Conservation (phyloP, 2,888 invertebrate species). For the Sphinx pinastri region DNA sequence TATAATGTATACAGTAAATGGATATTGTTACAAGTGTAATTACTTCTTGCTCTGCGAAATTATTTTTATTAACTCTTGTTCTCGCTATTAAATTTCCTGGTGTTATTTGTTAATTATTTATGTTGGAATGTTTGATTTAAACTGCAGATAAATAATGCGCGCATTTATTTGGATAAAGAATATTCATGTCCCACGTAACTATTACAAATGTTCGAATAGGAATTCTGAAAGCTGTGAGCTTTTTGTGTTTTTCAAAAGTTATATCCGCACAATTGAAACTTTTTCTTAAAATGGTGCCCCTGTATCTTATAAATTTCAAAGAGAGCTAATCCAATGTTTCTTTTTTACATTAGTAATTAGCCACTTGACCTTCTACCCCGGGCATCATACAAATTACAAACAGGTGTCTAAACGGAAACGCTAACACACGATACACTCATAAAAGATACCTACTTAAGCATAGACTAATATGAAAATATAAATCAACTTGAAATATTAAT, state of each 20-base stretch:
- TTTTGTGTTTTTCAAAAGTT: too few species aligned
- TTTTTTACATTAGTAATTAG: too few species aligned
- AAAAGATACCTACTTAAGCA: background rate
- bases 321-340: too few species aligned
- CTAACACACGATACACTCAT: background rate
- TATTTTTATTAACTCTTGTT: background rate
- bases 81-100: too few species aligned
- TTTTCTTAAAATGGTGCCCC: too few species aligned
- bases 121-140: background rate
- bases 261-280: too few species aligned
- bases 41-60: background rate
- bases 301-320: too few species aligned
- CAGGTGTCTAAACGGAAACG: slow-evolving; percentile 11
- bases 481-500: background rate
- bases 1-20: background rate
- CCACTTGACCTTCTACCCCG: background rate
- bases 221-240: too few species aligned
- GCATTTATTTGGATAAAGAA: background rate
- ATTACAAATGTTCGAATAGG: too few species aligned
- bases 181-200: background rate
- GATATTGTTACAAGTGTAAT: slow-evolving; percentile 1
- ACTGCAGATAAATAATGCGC: background rate
- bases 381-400: background rate
- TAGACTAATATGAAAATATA: slow-evolving; percentile 5
- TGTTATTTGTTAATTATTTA: background rate